Conservation (phyloP, 1,140 invertebrate species). For the Homarus americanus region DNA sequence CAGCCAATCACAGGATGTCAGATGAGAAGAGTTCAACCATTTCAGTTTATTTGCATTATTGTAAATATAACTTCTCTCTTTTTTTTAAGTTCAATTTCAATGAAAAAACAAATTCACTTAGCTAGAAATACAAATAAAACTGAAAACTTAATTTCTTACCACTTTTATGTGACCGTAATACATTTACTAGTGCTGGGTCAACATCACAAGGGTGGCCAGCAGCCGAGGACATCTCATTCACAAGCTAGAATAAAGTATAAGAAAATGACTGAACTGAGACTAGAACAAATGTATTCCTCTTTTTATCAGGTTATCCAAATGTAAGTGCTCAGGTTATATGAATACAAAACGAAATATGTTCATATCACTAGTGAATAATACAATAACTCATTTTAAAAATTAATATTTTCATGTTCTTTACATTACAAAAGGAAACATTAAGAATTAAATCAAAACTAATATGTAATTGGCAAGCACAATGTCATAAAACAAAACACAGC, state of each 20-base stretch:
- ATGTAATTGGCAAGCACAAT: not conserved
- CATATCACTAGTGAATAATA: not conserved
- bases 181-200: slow-evolving; percentile 94
- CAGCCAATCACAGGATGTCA: no score
- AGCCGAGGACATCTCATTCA: slow-evolving; percentile 98
- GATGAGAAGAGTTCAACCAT: no score
- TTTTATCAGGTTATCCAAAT: not conserved
- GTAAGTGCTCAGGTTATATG: not conserved
- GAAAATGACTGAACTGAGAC: not conserved
- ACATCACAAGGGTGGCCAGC: slow-evolving; percentile 95
- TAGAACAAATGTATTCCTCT: not conserved
- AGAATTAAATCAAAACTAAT: not conserved
- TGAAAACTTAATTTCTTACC: slow-evolving; percentile 12
- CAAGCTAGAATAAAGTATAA: slow-evolving; percentile 81
- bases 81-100: no score
- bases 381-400: no score
- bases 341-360: not conserved
- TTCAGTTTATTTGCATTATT: no score
- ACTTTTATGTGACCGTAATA: slow-evolving; percentile 80
- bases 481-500: not conserved
- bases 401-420: not conserved
- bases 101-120: no score
- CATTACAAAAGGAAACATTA: no score
- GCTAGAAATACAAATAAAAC: no score
- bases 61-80: no score